Base-by-base conservation (phyloP, 2,888 invertebrate genomes). In the Zelleria hepariella region DNA sequence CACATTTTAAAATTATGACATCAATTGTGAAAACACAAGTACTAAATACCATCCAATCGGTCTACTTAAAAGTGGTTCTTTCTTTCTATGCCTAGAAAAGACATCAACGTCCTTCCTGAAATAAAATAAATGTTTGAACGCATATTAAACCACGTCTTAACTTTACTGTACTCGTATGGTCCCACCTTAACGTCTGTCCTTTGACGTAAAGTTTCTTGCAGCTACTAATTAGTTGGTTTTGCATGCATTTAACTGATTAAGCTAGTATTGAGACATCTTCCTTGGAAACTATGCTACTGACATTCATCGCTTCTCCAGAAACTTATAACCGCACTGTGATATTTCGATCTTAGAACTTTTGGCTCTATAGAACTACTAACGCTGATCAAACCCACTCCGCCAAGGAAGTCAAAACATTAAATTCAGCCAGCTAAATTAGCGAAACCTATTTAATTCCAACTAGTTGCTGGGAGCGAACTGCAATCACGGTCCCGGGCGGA, bases 401-500 rank as follows among this genome's bases (percentile, higher is more conserved):
- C 15, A 2, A 10, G 2, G 32, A 2, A 15, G 15, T 42, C 32
- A 10, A 32, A 42, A 42, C 32, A 42, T 42, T 42, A 42, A 42
- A 42, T 15, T 42, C 15, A 4, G 32, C 32, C 6, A 23, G 21
- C 10, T n/a, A 20, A 20, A 51, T 51, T 21, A 54, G 26, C n/a
- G 24, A 25, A 54, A 54, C 24, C 26, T 26, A 56, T 20, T 20
- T 55, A 55, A 55, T 55, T 32, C 18, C 20, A 55, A 55, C 32
- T 42, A 56, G 15, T 27, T 23, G 23, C 32, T 21, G 21, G 18
- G 56, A 21, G 18, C 32, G 21, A 64, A 69, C 70, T 73, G 67
- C 73, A 78, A 77, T 77, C 75, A 72, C 20, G 27, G 25, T 64
- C 65, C 62, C 64, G 63, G 67, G 60, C 62, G 71, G 74, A 74